phyloP scores from a whole-genome alignment of 1,140 invertebrate genomes.

The Rhopalosiphum padi region DNA sequence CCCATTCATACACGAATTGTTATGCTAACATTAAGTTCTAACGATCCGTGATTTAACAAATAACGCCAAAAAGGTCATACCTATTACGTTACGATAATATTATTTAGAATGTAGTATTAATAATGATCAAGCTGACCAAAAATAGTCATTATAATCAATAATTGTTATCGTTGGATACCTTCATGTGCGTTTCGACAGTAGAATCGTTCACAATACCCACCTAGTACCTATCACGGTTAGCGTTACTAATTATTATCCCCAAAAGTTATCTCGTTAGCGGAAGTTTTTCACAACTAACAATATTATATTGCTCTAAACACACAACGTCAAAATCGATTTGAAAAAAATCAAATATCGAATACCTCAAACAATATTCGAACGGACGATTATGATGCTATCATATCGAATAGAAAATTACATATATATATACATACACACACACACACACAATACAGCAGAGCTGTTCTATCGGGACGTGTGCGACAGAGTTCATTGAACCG shows the following conservation, averaged over 20 bases:
- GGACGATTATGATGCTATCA: neutral
- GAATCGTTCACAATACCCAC: neutral
- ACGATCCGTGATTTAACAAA: neutral
- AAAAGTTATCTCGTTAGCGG: neutral
- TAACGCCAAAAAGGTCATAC: neutral
- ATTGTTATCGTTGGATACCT: neutral
- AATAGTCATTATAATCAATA: neutral
- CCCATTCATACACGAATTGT: neutral
- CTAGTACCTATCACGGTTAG: neutral
- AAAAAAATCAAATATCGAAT: neutral
- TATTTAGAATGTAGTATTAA: neutral
- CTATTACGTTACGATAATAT: neutral
- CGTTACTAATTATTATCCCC: neutral
- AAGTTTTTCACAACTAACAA: neutral
- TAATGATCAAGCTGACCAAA: neutral
- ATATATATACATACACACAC: neutral
- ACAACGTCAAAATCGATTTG: neutral
- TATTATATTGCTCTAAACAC: neutral
- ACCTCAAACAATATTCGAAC: neutral
- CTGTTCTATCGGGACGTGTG: neutral
- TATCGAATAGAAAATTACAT: neutral
- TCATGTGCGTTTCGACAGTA: neutral
- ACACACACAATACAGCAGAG: neutral
- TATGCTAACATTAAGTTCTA: neutral
- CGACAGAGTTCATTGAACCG: constrained; percentile 40